Evolutionary conservation across 2,888 invertebrate species (phyloP).

Genomic region (Ennomos quercinarius): DNA sequence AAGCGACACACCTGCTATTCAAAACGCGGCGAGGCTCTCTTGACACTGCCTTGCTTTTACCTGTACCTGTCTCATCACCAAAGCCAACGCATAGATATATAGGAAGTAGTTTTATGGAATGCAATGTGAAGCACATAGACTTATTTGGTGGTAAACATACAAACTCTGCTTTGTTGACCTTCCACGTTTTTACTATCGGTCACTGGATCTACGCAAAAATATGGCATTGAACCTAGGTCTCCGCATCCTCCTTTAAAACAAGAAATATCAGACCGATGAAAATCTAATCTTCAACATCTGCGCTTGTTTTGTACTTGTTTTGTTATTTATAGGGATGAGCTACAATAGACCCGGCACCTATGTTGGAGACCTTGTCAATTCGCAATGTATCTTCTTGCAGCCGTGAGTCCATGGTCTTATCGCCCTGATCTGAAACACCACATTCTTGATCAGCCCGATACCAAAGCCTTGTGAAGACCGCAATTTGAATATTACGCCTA

Average conservation of each 20-base stretch:
- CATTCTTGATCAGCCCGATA: conserved; percentile 64
- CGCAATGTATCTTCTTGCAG: conserved; percentile 60
- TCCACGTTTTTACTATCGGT: conserved; percentile 30
- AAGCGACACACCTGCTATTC: too few relatives aligned
- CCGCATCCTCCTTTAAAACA: conserved; percentile 61
- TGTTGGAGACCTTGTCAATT: conserved; percentile 65
- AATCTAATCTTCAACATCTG: conserved; percentile 78
- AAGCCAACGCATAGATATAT: too few relatives aligned
- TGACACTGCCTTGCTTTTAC: too few relatives aligned
- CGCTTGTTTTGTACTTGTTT: conserved; percentile 64
- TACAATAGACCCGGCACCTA: conserved; percentile 44
- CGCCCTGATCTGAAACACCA: conserved; percentile 68
- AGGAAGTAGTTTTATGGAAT: too few relatives aligned
- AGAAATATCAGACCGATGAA: conserved; percentile 64
- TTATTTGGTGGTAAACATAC: too few relatives aligned
- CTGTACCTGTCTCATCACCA: too few relatives aligned
- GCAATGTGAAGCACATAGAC: too few relatives aligned
- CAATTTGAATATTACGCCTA: conserved; percentile 54
- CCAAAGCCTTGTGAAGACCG: conserved; percentile 48
- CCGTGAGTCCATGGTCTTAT: conserved; percentile 68
- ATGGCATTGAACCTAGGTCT: conserved; percentile 55
- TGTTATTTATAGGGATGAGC: conserved; percentile 51
- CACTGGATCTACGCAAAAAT: conserved; percentile 41
- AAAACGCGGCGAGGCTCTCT: too few relatives aligned
- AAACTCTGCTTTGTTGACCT: conserved; percentile 3